A percentile compares a stretch with the other conserved stretches of the same genome.
phyloP scores from a whole-genome alignment of 1,140 invertebrate species.

The Drosophila subobscura region DNA sequence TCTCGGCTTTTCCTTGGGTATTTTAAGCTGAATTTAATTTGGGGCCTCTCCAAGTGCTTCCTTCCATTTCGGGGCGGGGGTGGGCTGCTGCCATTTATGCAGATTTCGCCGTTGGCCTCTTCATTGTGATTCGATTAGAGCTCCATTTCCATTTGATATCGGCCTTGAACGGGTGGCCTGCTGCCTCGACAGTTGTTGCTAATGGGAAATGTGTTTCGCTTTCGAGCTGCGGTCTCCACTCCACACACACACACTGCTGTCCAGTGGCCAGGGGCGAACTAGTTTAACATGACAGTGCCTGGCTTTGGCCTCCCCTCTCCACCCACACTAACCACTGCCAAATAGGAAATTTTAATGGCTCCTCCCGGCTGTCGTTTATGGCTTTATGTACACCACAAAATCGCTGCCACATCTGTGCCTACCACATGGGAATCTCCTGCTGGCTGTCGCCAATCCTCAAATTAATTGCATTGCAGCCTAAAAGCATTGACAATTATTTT shows the following conservation, averaged over 20 bases:
- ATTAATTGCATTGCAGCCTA: constrained; percentile 41
- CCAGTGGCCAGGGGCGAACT: constrained; percentile 27
- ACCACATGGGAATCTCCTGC: constrained; percentile 1
- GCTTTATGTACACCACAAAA: constrained; percentile 21
- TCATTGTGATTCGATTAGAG: constrained; percentile 55
- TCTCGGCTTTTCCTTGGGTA: constrained; percentile 31
- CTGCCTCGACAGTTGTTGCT: constrained; percentile 17
- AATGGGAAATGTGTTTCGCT: constrained; percentile 20
- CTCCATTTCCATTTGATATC: constrained; percentile 29
- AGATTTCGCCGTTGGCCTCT: constrained; percentile 38
- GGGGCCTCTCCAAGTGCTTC: constrained; percentile 13
- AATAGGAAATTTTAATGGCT: constrained; percentile 50
- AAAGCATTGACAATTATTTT: constrained; percentile 50
- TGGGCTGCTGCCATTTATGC: constrained; percentile 32
- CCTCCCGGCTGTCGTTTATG: constrained; percentile 35
- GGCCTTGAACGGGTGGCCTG: not conserved
- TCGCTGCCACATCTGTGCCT: constrained; percentile 21
- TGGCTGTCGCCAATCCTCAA: constrained; percentile 2
- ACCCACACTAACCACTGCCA: constrained; percentile 48
- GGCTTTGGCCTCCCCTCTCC: constrained; percentile 34
- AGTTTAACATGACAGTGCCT: constrained; percentile 25
- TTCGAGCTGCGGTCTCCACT: not conserved
- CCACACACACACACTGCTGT: not conserved
- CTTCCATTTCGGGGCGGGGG: constrained; percentile 3
- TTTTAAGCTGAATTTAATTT: constrained; percentile 70